These are phyloP conservation scores for Phoeniculus purpureus DNA, from an alignment of 2,797 vertebrate species.

Conservation along the genomic window DNA sequence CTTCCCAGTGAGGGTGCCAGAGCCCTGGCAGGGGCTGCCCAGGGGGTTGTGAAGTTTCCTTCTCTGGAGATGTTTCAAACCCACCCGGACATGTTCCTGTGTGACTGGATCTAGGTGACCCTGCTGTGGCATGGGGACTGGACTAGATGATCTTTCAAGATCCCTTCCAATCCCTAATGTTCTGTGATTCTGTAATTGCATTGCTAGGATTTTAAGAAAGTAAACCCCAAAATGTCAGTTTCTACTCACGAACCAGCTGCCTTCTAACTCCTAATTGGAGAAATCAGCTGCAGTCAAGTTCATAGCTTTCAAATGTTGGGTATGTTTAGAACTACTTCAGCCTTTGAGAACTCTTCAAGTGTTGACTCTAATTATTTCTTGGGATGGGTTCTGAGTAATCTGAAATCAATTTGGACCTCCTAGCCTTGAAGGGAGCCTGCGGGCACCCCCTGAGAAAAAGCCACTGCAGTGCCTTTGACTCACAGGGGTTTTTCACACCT, in stretches of 20 bases:
- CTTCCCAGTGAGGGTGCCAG: too few species aligned
- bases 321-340: background rate
- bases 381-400: constrained; percentile 61
- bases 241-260: background rate
- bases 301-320: background rate
- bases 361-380: constrained; percentile 20
- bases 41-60: too few species aligned
- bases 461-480: background rate
- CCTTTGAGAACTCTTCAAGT: background rate
- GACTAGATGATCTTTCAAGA: too few species aligned
- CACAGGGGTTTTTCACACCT: background rate
- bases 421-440: constrained; percentile 14
- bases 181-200: background rate
- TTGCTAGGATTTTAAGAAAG: background rate
- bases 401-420: constrained; percentile 43
- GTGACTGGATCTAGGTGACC: too few species aligned
- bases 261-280: background rate
- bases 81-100: too few species aligned
- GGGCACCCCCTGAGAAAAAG: background rate
- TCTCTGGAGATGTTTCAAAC: too few species aligned
- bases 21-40: too few species aligned
- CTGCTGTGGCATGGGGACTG: too few species aligned
- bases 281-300: background rate
- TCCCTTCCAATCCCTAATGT: too few species aligned
- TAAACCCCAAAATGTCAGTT: background rate